Base-by-base conservation (phyloP, 2,888 invertebrate species). In the Microplitis deprimator region DNA sequence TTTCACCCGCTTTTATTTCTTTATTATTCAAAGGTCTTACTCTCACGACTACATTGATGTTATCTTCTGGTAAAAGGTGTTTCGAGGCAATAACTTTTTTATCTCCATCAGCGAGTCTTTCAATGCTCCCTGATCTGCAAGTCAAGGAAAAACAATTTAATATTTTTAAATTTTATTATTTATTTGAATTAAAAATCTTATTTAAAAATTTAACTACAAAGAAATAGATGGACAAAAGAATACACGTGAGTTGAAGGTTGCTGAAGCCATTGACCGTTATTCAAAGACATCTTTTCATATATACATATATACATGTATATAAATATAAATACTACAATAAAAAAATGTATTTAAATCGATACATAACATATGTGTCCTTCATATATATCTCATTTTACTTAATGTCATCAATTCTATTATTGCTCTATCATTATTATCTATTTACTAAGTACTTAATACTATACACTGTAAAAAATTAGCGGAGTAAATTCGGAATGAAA, bases 21-120 rank as follows among this genome's bases (percentile, higher is more conserved):
- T 94, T 95, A 0, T 93, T 92, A 87, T 92, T 95, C 68, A 96
- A 90, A 0, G 97, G 97, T 17, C 97, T 93, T 0, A 97, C 96
- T 88, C 97, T 93, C 80, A 97, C 94, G 41, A 96, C 96, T 8
- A 97, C 97, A 89, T 96, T 96, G 85, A 97, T 96, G 86, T 96
- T 97, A 88, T 96, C 96, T 85, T 96, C 95, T 39, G 92, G 92
- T 77, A 87, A 83, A 50, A 92, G 90, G 82, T 92, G 92, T 82
- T 89, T 90, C 71, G 90, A 91, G 3, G 91, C 91, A 62, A 82
- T 79, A 71, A 91, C 91, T 82, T 91, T 88, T 81, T 89, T 90
- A 81, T 91, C 91, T 74, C 90, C 90, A 69, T 90, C 90, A 79
- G 91, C 89, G 68, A 91, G 83, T 68, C 90, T 87, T 80, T 92